A percentile compares a stretch with the other conserved stretches of the same genome.
These are phyloP conservation scores for Rallus limicola DNA, from an alignment of 2,113 vertebrate species.

Conservation along the genomic window DNA sequence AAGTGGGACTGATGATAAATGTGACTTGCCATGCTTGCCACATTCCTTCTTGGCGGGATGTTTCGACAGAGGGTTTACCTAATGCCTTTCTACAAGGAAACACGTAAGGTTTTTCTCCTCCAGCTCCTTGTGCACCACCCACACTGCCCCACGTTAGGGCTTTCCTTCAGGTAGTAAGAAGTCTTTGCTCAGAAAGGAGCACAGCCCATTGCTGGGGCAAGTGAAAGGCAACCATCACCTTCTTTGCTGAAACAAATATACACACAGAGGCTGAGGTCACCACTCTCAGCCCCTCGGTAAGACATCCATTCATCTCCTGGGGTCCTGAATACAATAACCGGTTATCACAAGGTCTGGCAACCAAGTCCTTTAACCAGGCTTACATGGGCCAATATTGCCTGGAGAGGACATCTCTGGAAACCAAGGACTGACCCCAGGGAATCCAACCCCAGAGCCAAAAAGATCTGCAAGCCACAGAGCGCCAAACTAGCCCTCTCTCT, in stretches of 20 bases:
- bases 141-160: background rate
- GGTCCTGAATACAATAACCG: background rate
- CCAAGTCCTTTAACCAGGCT: background rate
- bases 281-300: background rate
- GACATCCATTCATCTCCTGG: background rate
- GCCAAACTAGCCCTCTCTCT: background rate
- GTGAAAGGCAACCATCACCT: background rate
- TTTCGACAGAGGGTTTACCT: background rate
- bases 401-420: background rate
- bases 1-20: background rate
- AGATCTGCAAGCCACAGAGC: background rate
- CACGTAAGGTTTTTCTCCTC: background rate
- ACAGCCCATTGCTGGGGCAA: background rate
- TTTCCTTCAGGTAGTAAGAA: background rate
- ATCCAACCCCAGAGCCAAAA: background rate
- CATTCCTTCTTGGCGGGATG: background rate
- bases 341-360: background rate
- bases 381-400: background rate
- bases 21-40: background rate
- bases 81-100: background rate
- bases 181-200: background rate
- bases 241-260: background rate
- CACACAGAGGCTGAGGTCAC: rapidly evolving
- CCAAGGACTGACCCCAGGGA: background rate
- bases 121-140: background rate